A percentile compares a stretch with the other conserved stretches of the same genome.
phyloP scores from a whole-genome alignment of 2,113 vertebrate species.

The Lepisosteus osseus region DNA sequence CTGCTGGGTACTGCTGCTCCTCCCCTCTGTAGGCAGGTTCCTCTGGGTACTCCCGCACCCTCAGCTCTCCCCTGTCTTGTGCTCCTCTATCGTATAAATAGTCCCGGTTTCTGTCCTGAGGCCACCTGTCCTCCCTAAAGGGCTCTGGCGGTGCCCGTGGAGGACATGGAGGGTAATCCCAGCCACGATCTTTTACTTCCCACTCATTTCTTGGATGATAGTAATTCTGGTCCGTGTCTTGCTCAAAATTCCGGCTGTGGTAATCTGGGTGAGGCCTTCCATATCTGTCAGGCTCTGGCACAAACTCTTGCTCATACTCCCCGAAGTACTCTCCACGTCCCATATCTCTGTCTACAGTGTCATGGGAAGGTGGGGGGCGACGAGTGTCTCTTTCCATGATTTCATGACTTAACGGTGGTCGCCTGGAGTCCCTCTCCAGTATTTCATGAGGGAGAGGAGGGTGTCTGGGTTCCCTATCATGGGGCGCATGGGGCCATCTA shows the following conservation, averaged over 20 bases:
- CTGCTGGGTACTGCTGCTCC: constrained; percentile 68
- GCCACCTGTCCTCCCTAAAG: constrained; percentile 79
- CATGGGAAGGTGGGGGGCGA: constrained; percentile 16
- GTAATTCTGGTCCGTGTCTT: constrained; percentile 66
- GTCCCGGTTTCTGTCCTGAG: constrained; percentile 74
- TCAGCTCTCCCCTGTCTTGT: constrained; percentile 74
- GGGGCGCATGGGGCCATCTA: constrained; percentile 27
- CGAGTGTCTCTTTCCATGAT: constrained; percentile 23
- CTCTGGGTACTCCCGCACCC: constrained; percentile 80
- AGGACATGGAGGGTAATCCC: constrained; percentile 71
- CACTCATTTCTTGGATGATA: constrained; percentile 71
- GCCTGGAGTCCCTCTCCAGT: constrained; percentile 28
- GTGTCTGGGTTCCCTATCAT: constrained; percentile 33
- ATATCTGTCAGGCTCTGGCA: constrained; percentile 69
- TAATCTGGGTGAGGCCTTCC: constrained; percentile 67
- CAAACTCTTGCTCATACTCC: constrained; percentile 49
- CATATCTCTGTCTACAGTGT: constrained; percentile 37
- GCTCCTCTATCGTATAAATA: constrained; percentile 76
- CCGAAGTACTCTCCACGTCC: constrained; percentile 48
- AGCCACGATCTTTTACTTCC: constrained; percentile 71
- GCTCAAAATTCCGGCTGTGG: constrained; percentile 68
- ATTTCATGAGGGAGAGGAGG: constrained; percentile 65
- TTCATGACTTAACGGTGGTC: constrained; percentile 28
- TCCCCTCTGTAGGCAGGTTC: constrained; percentile 69
- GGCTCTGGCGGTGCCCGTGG: constrained; percentile 74